Conservation (phyloP, 2,113 vertebrate species). For the Erinaceus europaeus region DNA sequence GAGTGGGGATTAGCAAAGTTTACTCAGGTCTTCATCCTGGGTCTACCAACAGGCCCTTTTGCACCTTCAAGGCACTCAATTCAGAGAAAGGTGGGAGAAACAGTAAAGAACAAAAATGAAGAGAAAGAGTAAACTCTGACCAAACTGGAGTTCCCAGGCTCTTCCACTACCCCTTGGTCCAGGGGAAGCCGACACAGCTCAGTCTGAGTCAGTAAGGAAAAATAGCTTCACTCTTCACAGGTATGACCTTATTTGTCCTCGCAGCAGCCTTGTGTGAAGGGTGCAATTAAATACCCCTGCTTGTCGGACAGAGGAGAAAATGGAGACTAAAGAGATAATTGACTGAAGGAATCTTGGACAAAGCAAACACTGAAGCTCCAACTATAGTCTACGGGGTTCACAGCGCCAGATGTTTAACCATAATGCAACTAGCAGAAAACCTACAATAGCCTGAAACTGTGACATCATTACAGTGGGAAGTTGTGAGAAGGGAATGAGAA, state of each 20-base stretch:
- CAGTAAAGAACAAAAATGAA: background rate
- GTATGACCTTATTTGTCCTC: background rate
- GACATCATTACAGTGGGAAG: background rate
- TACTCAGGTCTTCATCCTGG: background rate
- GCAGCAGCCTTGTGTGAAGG: background rate
- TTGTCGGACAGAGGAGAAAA: conserved; percentile 36
- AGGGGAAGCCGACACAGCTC: no score
- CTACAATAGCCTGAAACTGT: no score
- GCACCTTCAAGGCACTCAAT: background rate
- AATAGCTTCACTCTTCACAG: no score
- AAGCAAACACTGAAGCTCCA: background rate
- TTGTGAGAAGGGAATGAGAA: background rate
- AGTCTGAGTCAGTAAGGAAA: no score
- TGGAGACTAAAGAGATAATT: background rate
- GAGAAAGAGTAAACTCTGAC: background rate
- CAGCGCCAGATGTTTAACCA: background rate
- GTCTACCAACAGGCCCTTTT: background rate
- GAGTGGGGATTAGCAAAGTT: background rate
- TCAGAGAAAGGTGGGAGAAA: background rate
- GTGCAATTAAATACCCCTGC: background rate
- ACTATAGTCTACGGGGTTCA: background rate
- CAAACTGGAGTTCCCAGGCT: background rate
- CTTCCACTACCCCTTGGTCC: no score
- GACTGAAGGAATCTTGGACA: background rate
- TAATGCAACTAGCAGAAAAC: no score